Evolutionary conservation across 2,797 vertebrate species (phyloP).

Genomic region (Apodemus agrarius): DNA sequence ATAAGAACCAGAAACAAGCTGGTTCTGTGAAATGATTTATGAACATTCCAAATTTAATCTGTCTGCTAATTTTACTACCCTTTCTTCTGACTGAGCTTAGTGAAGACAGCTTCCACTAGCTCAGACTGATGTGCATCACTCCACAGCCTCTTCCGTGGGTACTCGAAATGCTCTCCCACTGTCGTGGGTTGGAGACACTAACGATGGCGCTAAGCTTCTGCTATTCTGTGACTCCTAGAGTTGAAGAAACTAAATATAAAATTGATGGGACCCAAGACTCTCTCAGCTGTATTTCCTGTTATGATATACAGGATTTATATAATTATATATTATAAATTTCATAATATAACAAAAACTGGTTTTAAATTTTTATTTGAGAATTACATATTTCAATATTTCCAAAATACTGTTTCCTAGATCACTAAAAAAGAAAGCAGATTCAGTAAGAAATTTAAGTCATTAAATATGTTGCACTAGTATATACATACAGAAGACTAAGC

Average conservation of each 20-base stretch:
- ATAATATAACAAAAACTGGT: slow-evolving; percentile 77
- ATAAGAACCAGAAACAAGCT: not conserved
- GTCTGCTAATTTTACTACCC: not conserved
- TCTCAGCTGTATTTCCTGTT: slow-evolving; percentile 65
- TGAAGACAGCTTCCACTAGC: not conserved
- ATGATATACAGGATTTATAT: slow-evolving; percentile 58
- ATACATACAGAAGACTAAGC: slow-evolving; percentile 93
- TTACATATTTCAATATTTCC: slow-evolving; percentile 90
- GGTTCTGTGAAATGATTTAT: not conserved
- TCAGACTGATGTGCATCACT: not conserved
- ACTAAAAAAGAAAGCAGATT: slow-evolving; percentile 95
- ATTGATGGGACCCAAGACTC: slow-evolving; percentile 43
- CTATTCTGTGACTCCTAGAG: slow-evolving; percentile 59
- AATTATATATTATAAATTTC: slow-evolving; percentile 67
- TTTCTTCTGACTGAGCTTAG: not conserved
- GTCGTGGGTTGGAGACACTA: not conserved
- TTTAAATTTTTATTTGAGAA: slow-evolving; percentile 90
- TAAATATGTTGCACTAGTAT: slow-evolving; percentile 92
- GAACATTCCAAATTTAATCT: slow-evolving; percentile 13
- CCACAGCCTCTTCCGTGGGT: not conserved
- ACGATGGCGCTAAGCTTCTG: slow-evolving; percentile 11
- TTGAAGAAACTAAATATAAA: slow-evolving; percentile 23
- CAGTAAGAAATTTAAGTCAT: slow-evolving; percentile 94
- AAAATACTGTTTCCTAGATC: slow-evolving; percentile 94
- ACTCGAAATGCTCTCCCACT: not conserved